Evolutionary conservation across 2,797 vertebrate species (phyloP), one percentile per base, ranked within the genome.

Genomic region (Acanthurus lineatus): DNA sequence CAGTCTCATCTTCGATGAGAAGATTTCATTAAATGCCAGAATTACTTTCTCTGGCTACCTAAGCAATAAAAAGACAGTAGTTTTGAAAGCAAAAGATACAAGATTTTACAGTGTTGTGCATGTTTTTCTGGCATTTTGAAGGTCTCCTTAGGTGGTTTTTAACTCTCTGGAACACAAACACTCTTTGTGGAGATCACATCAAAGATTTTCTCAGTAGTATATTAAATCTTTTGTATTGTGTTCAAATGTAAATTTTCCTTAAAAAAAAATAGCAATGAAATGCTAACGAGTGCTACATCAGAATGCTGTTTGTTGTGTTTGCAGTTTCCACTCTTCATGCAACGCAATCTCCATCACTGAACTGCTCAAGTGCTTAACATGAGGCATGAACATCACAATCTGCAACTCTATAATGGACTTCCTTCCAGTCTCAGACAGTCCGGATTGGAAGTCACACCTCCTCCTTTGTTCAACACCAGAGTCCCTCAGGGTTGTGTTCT

Each of bases 31-130:
- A 42, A 64, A 79, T 61, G 22, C 7, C 45, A 53, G 47, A 48
- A 47, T 35, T 15, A 22, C 52, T 71, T 72, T 38, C 38, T 19
- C 22, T 57, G n/a, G 53, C 73, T 73, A 54, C 28, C 19, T 49
- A 53, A 17, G 42, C 53, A 51, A 73, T 54, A 47, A 63, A 40
- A 65, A 48, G 3, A 2, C 32, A 54, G 14, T n/a, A 32, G 25
- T 51, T 72, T 73, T 67, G 25, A 68, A 49, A 66, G 17, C 9
- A 2, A 40, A 32, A 28, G 11, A 20, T 40, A 17, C 2, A 60
- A 22, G 25, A 69, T 57, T 42, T 42, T 22, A 52, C 56, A 58
- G 14, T 40, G 35, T 6, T 63, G 42, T 65, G 49, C 16, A 38
- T 51, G 16, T 28, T 60, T n/a, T 59, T 16, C 22, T 14, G 2